phyloP scores from a whole-genome alignment of 2,113 vertebrate species.

The Puffinus mauretanicus region DNA sequence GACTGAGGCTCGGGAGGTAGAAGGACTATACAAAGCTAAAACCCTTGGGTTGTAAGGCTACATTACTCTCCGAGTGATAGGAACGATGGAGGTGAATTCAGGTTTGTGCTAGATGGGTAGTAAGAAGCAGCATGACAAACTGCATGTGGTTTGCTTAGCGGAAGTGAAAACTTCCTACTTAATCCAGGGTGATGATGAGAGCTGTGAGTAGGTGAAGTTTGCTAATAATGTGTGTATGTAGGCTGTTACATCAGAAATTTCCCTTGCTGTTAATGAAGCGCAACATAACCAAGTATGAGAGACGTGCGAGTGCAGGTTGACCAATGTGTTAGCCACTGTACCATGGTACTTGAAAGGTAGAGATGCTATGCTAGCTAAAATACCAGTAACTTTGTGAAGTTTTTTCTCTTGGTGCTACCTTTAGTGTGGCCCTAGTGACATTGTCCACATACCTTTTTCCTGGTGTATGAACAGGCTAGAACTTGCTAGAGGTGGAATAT shows the following conservation, averaged over 20 bases:
- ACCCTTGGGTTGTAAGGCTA: not conserved
- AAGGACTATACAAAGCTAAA: not conserved
- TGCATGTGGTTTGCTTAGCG: not conserved
- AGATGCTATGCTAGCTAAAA: not conserved
- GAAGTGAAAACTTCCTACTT: not conserved
- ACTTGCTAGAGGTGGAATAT: not conserved
- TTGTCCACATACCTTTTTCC: not conserved
- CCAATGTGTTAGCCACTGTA: not conserved
- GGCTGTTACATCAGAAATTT: not conserved
- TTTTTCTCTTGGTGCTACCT: not conserved
- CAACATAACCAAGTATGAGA: not conserved
- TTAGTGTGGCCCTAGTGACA: not conserved
- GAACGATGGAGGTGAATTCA: not conserved
- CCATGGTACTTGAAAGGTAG: not conserved
- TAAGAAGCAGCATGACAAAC: not conserved
- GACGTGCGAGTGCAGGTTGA: not conserved
- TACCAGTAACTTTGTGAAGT: not conserved
- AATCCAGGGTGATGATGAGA: not conserved
- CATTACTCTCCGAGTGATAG: not conserved
- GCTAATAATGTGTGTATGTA: not conserved
- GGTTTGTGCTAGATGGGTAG: not conserved
- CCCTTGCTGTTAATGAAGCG: not conserved
- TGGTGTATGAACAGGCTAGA: not conserved
- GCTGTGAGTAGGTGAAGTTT: not conserved
- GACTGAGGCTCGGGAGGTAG: not conserved